phyloP scores from a whole-genome alignment of 2,888 invertebrate genomes.

The Melinopterus prodromus region DNA sequence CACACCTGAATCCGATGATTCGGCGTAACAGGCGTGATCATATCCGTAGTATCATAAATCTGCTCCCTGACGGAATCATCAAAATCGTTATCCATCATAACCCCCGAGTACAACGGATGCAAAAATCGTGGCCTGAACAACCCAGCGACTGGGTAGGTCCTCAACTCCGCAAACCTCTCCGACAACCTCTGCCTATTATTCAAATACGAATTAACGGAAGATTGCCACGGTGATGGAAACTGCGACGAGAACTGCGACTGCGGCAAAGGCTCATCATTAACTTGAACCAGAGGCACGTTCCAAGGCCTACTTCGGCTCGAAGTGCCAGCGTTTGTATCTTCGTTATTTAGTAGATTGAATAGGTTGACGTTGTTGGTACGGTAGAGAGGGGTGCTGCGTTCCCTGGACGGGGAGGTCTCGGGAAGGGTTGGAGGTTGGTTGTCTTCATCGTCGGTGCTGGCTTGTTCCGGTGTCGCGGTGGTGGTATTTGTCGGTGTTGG shows the following conservation, averaged over 20 bases:
- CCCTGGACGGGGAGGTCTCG: constrained; percentile 11
- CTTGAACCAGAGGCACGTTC: constrained; percentile 66
- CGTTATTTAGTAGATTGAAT: constrained; percentile 43
- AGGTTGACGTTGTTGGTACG: constrained; percentile 43
- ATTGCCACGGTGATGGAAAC: constrained; percentile 45
- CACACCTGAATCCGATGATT: constrained; percentile 85
- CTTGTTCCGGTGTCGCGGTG: constrained; percentile 34
- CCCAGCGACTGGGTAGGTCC: constrained; percentile 45
- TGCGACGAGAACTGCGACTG: constrained; percentile 54
- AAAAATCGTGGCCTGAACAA: constrained; percentile 57
- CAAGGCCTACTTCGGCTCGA: constrained; percentile 37
- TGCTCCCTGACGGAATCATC: constrained; percentile 57
- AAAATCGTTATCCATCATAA: constrained; percentile 57
- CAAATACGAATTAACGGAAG: constrained; percentile 35
- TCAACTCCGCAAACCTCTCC: constrained; percentile 52
- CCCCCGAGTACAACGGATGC: constrained; percentile 64
- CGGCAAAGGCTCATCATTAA: constrained; percentile 67
- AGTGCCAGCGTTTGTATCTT: constrained; percentile 33
- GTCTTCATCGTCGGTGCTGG: constrained; percentile 45
- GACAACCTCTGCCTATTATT: constrained; percentile 51
- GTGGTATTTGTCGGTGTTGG: constrained; percentile 17
- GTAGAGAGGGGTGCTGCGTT: constrained; percentile 38
- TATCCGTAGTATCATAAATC: constrained; percentile 57
- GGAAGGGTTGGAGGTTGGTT: constrained; percentile 35
- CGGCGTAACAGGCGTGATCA: constrained; percentile 67